Conservation (phyloP, 23 tunicate genomes). For the Phallusia fumigata region DNA sequence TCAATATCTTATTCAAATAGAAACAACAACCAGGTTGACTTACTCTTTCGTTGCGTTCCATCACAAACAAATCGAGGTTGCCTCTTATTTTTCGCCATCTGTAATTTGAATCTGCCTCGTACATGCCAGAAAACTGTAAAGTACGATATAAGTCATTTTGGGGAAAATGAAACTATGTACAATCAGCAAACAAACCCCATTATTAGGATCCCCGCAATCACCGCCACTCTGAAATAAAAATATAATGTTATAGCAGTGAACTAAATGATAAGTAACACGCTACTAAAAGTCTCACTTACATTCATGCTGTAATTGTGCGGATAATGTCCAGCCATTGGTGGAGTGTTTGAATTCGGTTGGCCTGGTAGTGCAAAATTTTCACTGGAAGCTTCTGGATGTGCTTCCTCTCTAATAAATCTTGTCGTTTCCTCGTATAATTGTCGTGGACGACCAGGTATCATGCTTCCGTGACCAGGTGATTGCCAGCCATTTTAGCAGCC, state of each 20-base stretch:
- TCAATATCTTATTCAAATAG: background rate
- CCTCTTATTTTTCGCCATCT: constrained; percentile 84
- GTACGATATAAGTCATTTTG: background rate
- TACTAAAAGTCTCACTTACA: background rate
- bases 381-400: background rate
- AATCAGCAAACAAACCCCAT: background rate
- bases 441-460: background rate
- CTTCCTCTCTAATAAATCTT: background rate
- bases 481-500: background rate
- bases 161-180: background rate
- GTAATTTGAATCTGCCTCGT: constrained; percentile 73
- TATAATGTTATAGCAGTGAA: too few relatives aligned
- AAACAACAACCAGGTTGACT: background rate
- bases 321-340: constrained; percentile 8
- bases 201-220: background rate
- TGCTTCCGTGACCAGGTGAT: background rate
- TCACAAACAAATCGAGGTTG: constrained; percentile 79
- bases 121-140: constrained; percentile 63
- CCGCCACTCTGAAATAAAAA: background rate
- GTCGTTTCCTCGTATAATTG: background rate
- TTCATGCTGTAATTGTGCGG: background rate
- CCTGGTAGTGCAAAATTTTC: constrained; percentile 1
- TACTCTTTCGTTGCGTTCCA: constrained; percentile 88
- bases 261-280: too few relatives aligned
- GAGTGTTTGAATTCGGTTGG: background rate